Evolutionary conservation across 2,797 vertebrate genomes (phyloP).

Genomic region (Enteromius unitaeniatus): DNA sequence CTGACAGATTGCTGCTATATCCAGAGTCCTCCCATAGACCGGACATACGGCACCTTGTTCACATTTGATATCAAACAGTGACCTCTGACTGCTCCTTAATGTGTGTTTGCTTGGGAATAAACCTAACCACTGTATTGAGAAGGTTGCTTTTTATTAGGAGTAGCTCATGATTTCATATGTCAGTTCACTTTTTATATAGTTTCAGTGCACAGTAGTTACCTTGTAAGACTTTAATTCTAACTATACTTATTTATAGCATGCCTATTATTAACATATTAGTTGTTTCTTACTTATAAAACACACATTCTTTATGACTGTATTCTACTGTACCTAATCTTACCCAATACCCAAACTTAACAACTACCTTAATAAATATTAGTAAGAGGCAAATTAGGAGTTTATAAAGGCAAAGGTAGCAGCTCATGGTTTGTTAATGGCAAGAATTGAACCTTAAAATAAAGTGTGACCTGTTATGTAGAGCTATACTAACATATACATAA

Average conservation of each 20-base stretch:
- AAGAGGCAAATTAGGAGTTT: neutral
- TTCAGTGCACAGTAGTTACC: neutral
- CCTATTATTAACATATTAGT: neutral
- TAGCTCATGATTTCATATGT: neutral
- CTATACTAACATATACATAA: neutral
- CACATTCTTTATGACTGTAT: neutral
- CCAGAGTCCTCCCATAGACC: constrained; percentile 17
- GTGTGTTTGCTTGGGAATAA: neutral
- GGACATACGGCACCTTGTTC: neutral
- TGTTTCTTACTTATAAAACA: neutral
- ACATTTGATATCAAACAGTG: constrained; percentile 11
- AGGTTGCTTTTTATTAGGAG: neutral
- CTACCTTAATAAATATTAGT: neutral
- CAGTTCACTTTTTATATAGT: neutral
- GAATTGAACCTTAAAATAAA: neutral
- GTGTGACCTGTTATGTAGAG: neutral
- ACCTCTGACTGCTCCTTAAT: constrained; percentile 1
- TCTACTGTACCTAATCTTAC: neutral
- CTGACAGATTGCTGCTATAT: constrained; percentile 30
- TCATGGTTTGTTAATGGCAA: neutral
- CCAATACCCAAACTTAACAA: no score
- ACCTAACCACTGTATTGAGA: neutral
- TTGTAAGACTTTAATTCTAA: neutral
- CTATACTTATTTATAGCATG: neutral
- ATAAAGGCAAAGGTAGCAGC: neutral